phyloP scores from a whole-genome alignment of 2,797 vertebrate genomes.

The Eulemur mongoz region DNA sequence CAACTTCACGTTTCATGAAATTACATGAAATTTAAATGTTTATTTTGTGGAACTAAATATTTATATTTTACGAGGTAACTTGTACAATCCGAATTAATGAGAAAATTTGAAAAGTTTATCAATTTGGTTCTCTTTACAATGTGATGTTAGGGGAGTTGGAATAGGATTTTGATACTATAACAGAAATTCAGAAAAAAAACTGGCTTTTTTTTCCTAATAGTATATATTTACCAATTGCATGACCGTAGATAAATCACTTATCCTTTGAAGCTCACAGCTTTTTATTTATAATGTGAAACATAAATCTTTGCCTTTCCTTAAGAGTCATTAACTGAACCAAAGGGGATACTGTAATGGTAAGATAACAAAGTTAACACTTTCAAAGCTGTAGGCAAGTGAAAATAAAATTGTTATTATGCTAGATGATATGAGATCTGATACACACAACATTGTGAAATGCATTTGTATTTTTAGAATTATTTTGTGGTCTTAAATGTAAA shows the following conservation, averaged over 20 bases:
- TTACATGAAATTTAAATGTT: background rate
- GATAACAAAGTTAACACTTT: background rate
- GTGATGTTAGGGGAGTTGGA: background rate
- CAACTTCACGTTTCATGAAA: background rate
- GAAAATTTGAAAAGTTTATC: background rate
- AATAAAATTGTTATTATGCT: background rate
- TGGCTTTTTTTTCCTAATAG: background rate
- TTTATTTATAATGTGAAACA: background rate
- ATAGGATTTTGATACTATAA: background rate
- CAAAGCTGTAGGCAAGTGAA: background rate
- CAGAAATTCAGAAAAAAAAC: background rate
- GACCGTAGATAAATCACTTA: background rate
- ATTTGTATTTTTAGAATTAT: slow-evolving; percentile 24
- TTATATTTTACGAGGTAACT: background rate
- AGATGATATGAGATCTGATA: background rate
- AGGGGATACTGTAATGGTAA: background rate
- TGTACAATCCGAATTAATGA: background rate
- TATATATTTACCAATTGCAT: background rate
- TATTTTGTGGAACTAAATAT: background rate
- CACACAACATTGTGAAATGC: background rate
- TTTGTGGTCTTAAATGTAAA: slow-evolving; percentile 12
- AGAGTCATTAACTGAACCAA: background rate
- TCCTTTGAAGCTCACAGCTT: background rate
- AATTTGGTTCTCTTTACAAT: background rate
- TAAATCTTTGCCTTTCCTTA: background rate